A percentile compares a stretch with the other conserved stretches of the same genome.
These are phyloP conservation scores for Xestobium rufovillosum DNA, from an alignment of 2,888 invertebrate genomes.

Conservation along the genomic window DNA sequence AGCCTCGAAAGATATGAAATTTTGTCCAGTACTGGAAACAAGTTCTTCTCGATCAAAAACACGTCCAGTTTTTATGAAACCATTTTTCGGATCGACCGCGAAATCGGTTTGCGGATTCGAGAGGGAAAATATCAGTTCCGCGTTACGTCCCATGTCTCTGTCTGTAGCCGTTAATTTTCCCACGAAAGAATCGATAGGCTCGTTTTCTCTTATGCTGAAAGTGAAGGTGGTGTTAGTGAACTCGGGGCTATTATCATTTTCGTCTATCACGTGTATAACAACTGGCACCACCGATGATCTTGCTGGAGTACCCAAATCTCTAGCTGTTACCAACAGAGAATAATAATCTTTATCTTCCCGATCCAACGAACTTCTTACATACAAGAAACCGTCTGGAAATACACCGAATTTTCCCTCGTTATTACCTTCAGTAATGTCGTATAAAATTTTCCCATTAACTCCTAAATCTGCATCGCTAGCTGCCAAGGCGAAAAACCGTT, in stretches of 20 bases:
- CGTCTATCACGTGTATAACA: conserved; percentile 88
- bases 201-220: conserved; percentile 83
- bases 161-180: conserved; percentile 87
- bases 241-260: conserved; percentile 92
- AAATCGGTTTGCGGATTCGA: conserved; percentile 72
- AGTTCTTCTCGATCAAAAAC: conserved; percentile 85
- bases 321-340: conserved; percentile 76
- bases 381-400: conserved; percentile 90
- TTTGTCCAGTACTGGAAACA: conserved; percentile 68
- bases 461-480: conserved; percentile 87
- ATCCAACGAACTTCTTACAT: conserved; percentile 78
- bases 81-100: conserved; percentile 80
- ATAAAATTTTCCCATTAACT: conserved; percentile 69
- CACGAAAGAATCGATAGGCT: conserved; percentile 82
- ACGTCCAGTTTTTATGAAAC: conserved; percentile 78
- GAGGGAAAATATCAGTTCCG: conserved; percentile 78
- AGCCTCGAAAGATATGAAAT: conserved; percentile 76
- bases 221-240: conserved; percentile 88
- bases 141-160: conserved; percentile 83
- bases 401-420: conserved; percentile 81
- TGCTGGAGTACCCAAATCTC: conserved; percentile 70
- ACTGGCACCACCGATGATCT: conserved; percentile 83
- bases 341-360: conserved; percentile 89
- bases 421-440: conserved; percentile 81
- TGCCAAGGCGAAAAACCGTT: conserved; percentile 79